A percentile compares a stretch with the other conserved stretches of the same genome.
These are phyloP conservation scores for Euleptes europaea DNA, from an alignment of 2,113 vertebrate species.

Conservation along the genomic window DNA sequence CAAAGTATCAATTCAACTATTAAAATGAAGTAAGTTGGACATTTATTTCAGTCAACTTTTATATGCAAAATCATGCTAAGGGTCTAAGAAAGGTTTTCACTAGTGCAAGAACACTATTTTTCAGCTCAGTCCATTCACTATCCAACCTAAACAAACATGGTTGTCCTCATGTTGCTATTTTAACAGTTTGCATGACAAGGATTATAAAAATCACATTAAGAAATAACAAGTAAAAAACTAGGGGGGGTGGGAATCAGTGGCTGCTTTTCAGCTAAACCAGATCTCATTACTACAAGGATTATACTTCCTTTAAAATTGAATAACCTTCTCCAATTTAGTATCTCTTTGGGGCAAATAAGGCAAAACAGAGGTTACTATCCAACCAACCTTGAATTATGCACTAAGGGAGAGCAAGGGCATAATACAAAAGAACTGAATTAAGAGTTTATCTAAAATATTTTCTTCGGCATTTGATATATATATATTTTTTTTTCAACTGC, in stretches of 20 bases:
- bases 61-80: not conserved
- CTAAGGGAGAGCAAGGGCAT: not conserved
- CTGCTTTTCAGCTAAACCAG: not conserved
- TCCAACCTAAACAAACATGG: not conserved
- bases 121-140: not conserved
- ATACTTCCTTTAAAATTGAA: not conserved
- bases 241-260: not conserved
- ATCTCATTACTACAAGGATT: not conserved
- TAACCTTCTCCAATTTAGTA: not conserved
- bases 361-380: not conserved
- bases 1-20: not conserved
- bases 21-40: not conserved
- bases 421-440: not conserved
- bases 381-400: not conserved
- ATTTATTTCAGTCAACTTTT: not conserved
- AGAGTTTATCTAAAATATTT: not conserved
- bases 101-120: not conserved
- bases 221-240: not conserved
- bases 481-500: not conserved
- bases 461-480: not conserved
- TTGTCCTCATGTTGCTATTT: not conserved
- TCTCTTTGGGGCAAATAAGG: constrained; percentile 3
- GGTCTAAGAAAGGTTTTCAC: not conserved
- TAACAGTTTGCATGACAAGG: not conserved
- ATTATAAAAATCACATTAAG: not conserved